Evolutionary conservation across 2,888 invertebrate genomes (phyloP).

Genomic region (Drosophila gaucha): DNA sequence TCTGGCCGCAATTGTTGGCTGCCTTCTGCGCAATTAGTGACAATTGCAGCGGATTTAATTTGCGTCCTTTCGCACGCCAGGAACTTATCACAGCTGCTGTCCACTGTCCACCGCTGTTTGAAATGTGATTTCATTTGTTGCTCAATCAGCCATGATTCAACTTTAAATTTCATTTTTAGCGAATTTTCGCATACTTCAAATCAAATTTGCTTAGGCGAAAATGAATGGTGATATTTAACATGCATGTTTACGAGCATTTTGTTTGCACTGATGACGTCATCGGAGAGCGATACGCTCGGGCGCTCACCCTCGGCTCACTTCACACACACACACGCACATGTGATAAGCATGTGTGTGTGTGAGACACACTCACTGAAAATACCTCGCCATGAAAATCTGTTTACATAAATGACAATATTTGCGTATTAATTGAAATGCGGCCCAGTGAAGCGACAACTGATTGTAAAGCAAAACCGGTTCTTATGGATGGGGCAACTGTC

Average conservation of each 20-base stretch:
- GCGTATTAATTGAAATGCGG: conserved; percentile 67
- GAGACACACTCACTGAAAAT: conserved; percentile 16
- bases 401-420: conserved; percentile 69
- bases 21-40: conserved; percentile 37
- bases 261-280: conserved; percentile 44
- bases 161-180: not conserved
- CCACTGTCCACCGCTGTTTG: not conserved
- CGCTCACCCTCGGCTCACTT: conserved; percentile 38
- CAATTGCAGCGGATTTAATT: conserved; percentile 45
- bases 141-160: conserved; percentile 27
- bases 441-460: conserved; percentile 36
- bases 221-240: conserved; percentile 29
- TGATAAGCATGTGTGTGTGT: conserved; percentile 18
- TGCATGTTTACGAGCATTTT: conserved; percentile 15
- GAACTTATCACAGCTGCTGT: too few species aligned
- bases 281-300: conserved; percentile 26
- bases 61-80: not conserved
- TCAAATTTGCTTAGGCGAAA: conserved; percentile 17
- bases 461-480: conserved; percentile 44
- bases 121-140: conserved; percentile 9
- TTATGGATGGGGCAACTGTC: conserved; percentile 8
- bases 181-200: not conserved
- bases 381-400: conserved; percentile 45
- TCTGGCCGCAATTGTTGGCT: conserved; percentile 32
- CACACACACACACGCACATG: conserved; percentile 5